phyloP scores from a whole-genome alignment of 2,113 vertebrate species.

The Toxotes chatareus region DNA sequence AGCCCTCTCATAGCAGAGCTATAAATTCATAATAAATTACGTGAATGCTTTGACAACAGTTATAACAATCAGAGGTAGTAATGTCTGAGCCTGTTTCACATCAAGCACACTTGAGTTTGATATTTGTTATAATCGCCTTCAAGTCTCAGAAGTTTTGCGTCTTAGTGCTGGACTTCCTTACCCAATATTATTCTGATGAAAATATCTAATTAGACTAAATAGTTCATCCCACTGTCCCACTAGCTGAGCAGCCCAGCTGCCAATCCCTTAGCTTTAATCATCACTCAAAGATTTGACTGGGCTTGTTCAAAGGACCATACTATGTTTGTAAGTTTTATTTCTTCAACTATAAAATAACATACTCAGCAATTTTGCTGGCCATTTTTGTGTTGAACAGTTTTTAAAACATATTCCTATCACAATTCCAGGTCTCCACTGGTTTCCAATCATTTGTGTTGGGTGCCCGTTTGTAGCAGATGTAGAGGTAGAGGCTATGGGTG shows the following conservation, averaged over 20 bases:
- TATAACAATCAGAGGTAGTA: constrained; percentile 26
- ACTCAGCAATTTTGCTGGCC: too few species aligned
- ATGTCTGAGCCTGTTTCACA: constrained; percentile 28
- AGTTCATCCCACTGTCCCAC: not conserved
- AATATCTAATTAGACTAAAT: constrained; percentile 14
- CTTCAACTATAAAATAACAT: not conserved
- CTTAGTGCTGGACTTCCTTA: not conserved
- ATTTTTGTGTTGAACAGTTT: not conserved
- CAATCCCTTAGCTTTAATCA: not conserved
- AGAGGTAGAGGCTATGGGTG: too few species aligned
- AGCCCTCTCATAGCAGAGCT: constrained; percentile 34
- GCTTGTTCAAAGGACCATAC: not conserved
- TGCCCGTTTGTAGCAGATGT: too few species aligned
- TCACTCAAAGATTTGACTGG: not conserved
- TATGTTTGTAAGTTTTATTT: not conserved
- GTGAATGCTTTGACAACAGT: constrained; percentile 58
- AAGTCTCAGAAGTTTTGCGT: constrained; percentile 1
- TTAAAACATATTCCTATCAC: not conserved
- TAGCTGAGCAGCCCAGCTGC: constrained; percentile 12
- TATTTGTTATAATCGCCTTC: constrained; percentile 31
- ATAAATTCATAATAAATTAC: constrained; percentile 51
- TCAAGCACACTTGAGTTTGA: constrained; percentile 22
- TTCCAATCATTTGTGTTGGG: not conserved
- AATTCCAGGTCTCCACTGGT: not conserved
- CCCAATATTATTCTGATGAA: constrained; percentile 4